These are phyloP conservation scores for Paedocypris micromegethes DNA, from an alignment of 2,797 vertebrate species.

Conservation along the genomic window DNA sequence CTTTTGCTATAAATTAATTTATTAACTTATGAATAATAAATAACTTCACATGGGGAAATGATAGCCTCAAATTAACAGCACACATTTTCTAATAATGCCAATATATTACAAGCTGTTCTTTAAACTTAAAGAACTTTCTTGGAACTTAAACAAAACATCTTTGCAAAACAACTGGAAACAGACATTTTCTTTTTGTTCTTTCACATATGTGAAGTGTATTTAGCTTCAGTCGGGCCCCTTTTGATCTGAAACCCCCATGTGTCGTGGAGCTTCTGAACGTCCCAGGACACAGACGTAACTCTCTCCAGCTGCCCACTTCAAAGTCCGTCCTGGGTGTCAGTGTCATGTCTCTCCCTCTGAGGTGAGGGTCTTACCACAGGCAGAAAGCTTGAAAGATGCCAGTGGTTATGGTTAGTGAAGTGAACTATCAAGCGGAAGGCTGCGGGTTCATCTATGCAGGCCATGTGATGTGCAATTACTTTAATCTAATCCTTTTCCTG, in stretches of 20 bases:
- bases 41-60: too few relatives aligned
- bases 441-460: slow-evolving; percentile 3
- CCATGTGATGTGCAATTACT: not conserved
- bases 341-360: slow-evolving; percentile 17
- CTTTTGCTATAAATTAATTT: too few relatives aligned
- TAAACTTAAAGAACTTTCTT: not conserved
- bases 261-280: slow-evolving; percentile 14
- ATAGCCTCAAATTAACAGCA: too few relatives aligned
- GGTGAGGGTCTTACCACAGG: slow-evolving; percentile 4
- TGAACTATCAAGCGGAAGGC: slow-evolving; percentile 1
- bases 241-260: not conserved
- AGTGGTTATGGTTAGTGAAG: not conserved
- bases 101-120: not conserved
- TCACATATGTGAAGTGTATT: slow-evolving; percentile 6
- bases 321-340: not conserved
- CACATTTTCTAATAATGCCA: too few relatives aligned
- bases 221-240: not conserved
- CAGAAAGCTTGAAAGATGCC: slow-evolving; percentile 2
- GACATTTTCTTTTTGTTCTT: slow-evolving; percentile 1
- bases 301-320: slow-evolving; percentile 33
- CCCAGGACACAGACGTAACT: slow-evolving; percentile 14
- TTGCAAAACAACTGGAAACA: slow-evolving; percentile 20
- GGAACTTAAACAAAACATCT: not conserved
- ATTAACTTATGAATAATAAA: too few relatives aligned
- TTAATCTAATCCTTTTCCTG: too few relatives aligned